phyloP scores from a whole-genome alignment of 2,113 vertebrate genomes.

The Callithrix jacchus region DNA sequence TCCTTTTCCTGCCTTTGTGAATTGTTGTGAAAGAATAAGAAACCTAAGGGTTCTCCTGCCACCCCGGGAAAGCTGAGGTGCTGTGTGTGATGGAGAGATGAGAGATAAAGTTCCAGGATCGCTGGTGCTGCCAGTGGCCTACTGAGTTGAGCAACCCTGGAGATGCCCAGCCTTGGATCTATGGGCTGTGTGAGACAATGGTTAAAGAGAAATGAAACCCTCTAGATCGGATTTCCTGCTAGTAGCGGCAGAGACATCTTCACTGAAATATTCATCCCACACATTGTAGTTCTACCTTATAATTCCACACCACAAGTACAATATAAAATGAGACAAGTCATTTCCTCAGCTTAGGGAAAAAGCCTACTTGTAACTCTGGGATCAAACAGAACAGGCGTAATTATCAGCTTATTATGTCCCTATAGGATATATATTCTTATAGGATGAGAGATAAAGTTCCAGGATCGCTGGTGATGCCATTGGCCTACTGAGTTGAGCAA shows the following conservation, averaged over 20 bases:
- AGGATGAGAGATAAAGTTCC: no score
- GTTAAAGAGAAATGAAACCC: neutral
- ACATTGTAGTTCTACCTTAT: neutral
- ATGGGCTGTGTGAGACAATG: rapidly evolving
- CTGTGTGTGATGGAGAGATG: neutral
- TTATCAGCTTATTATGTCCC: neutral
- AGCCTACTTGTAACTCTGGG: neutral
- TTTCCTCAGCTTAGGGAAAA: neutral
- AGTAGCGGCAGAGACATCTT: neutral
- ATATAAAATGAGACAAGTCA: neutral
- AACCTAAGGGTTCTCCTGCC: neutral
- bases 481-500: neutral
- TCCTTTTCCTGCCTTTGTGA: neutral
- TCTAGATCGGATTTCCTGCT: neutral
- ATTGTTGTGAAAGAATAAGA: neutral
- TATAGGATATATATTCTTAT: neutral
- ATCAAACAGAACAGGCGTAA: neutral
- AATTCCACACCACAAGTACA: neutral
- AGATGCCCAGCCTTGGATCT: neutral
- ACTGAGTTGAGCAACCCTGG: neutral
- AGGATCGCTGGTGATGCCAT: neutral
- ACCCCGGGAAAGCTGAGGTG: no score
- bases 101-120: neutral
- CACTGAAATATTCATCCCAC: neutral
- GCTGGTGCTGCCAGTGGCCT: rapidly evolving